phyloP scores from a whole-genome alignment of 2,113 vertebrate genomes.

The Lampris incognitus region DNA sequence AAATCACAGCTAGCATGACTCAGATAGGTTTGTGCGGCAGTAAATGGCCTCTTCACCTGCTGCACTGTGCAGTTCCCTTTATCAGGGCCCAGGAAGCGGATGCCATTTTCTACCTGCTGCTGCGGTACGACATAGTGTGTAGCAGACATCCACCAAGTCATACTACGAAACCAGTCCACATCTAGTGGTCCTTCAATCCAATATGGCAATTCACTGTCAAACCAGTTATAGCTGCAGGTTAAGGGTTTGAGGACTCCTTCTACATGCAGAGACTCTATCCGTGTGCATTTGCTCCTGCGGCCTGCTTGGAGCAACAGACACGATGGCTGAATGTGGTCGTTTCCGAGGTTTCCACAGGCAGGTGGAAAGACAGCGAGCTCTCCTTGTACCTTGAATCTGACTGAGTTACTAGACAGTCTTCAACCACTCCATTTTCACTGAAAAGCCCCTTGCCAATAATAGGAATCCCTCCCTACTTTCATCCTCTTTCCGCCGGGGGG shows the following conservation, averaged over 20 bases:
- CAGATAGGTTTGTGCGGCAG: conserved; percentile 2
- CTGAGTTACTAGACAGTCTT: conserved; percentile 40
- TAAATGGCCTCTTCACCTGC: conserved; percentile 17
- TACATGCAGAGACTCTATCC: not conserved
- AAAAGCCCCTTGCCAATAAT: conserved; percentile 51
- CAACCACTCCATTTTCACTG: conserved; percentile 68
- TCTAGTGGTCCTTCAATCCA: too few relatives aligned
- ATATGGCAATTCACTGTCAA: too few relatives aligned
- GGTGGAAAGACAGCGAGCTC: conserved; percentile 17
- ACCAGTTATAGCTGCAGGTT: too few relatives aligned
- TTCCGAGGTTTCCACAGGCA: conserved; percentile 43
- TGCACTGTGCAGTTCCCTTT: not conserved
- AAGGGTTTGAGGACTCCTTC: not conserved
- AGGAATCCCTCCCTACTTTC: conserved; percentile 48
- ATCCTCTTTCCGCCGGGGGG: conserved; percentile 17
- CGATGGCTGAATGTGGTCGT: conserved; percentile 12
- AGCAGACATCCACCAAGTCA: not conserved
- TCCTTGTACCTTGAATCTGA: conserved; percentile 30
- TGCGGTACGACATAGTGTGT: not conserved
- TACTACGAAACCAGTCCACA: not conserved
- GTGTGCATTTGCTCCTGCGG: not conserved
- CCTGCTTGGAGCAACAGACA: not conserved
- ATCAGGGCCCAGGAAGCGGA: not conserved
- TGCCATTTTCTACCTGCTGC: conserved; percentile 8
- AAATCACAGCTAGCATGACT: conserved; percentile 53